Conservation (phyloP, 2,888 invertebrate species). For the Candidula unifasciata region DNA sequence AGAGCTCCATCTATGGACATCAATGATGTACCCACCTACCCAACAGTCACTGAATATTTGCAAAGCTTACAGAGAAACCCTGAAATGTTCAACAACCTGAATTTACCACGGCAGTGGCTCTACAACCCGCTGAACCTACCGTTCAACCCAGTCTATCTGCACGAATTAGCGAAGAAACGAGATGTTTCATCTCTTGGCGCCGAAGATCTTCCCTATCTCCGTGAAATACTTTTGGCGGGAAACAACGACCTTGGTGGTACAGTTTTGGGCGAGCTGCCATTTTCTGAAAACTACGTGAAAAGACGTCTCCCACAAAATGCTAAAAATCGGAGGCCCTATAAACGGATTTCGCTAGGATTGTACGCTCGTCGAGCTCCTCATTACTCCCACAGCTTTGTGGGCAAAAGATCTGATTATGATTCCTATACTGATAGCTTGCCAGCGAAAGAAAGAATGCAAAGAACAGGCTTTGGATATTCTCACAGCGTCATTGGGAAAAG, state of each 20-base stretch:
- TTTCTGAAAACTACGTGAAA: neutral
- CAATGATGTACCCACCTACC: too few species aligned
- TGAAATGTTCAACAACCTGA: too few species aligned
- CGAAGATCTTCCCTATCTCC: neutral
- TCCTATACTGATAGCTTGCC: neutral
- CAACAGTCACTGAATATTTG: too few species aligned
- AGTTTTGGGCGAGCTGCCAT: neutral
- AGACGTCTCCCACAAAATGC: neutral
- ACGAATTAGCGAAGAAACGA: neutral
- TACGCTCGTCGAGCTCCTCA: neutral
- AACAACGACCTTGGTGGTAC: neutral
- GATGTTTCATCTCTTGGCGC: neutral
- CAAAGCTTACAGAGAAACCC: too few species aligned
- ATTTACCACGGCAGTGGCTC: neutral
- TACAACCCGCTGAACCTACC: neutral
- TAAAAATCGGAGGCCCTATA: neutral
- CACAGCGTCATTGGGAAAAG: neutral
- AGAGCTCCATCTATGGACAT: too few species aligned
- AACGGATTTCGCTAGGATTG: neutral
- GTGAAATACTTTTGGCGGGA: neutral
- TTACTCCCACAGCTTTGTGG: conserved; percentile 41
- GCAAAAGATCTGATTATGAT: conserved; percentile 23
- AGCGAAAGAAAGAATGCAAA: neutral
- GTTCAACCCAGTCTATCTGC: neutral
- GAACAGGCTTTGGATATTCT: neutral